A percentile compares a stretch with the other conserved stretches of the same genome.
Evolutionary conservation across 2,113 vertebrate genomes (phyloP).

Genomic region (Rhinopomastus cyanomelas): DNA sequence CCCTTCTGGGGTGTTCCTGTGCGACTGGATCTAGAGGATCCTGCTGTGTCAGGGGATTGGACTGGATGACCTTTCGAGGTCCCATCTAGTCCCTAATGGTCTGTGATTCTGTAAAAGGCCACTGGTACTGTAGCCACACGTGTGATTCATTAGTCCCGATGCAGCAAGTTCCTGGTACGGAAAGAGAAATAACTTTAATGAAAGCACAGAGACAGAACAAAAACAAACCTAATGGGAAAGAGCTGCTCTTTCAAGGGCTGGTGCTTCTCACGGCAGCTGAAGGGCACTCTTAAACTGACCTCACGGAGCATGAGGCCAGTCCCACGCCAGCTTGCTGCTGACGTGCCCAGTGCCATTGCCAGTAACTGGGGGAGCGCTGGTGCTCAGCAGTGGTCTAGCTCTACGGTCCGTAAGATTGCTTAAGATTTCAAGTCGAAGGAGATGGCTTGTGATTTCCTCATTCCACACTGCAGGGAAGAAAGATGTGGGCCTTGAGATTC

Average conservation of each 20-base stretch:
- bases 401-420: not conserved
- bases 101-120: not conserved
- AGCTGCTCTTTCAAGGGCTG: constrained; percentile 31
- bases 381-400: not conserved
- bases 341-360: not conserved
- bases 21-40: no score
- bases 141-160: not conserved
- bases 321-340: not conserved
- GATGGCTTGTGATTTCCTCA: not conserved
- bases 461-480: not conserved
- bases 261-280: constrained; percentile 21
- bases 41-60: no score
- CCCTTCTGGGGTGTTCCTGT: no score
- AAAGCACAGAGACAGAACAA: constrained; percentile 28
- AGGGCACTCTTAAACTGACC: constrained; percentile 21
- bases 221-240: constrained; percentile 32
- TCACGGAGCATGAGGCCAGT: not conserved
- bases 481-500: not conserved
- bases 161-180: not conserved
- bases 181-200: constrained; percentile 11
- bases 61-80: no score
- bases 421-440: not conserved
- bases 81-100: no score
- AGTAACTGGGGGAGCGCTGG: not conserved
- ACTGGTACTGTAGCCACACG: not conserved